Percentiles rank a stretch among this genome's conserved stretches.
Evolutionary conservation across 2,113 vertebrate species (phyloP).

Genomic region (Coryphaenoides rupestris): DNA sequence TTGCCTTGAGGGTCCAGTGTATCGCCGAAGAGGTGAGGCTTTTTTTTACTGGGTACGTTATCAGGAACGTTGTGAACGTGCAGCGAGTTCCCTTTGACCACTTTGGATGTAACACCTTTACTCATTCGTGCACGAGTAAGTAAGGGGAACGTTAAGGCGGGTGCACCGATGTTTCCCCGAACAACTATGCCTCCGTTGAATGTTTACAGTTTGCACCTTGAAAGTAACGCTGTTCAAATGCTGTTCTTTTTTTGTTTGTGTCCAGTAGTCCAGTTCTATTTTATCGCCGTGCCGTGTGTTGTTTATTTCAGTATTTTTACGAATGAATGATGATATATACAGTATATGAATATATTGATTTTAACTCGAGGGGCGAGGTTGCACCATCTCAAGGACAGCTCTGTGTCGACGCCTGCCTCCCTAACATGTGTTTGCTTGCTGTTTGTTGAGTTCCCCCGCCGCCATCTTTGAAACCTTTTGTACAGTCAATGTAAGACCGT

Average conservation of each 20-base stretch:
- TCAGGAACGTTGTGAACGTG: constrained; percentile 52
- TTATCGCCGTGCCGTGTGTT: constrained; percentile 5
- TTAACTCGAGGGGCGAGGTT: no score
- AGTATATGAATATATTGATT: no score
- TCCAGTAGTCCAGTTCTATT: constrained; percentile 2
- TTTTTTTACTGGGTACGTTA: constrained; percentile 25
- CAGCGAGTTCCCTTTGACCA: constrained; percentile 37
- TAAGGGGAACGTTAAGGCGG: constrained; percentile 20
- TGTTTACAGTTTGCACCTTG: constrained; percentile 23
- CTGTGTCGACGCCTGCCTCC: no score
- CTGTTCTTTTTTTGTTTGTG: constrained; percentile 10
- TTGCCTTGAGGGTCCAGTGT: constrained; percentile 15
- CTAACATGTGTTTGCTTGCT: no score
- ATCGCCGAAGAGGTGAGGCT: constrained; percentile 10
- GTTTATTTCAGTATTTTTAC: no score
- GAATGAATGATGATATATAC: no score
- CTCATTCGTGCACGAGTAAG: constrained; percentile 18
- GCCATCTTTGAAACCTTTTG: constrained; percentile 6
- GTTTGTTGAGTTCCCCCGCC: no score
- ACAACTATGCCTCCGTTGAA: constrained; percentile 21
- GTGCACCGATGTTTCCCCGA: constrained; percentile 26
- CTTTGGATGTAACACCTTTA: constrained; percentile 53
- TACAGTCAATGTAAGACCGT: constrained; percentile 21
- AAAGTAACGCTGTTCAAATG: constrained; percentile 7
- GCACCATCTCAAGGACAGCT: no score